phyloP scores from a whole-genome alignment of 2,797 vertebrate species.

The Yasuhikotakia modesta region DNA sequence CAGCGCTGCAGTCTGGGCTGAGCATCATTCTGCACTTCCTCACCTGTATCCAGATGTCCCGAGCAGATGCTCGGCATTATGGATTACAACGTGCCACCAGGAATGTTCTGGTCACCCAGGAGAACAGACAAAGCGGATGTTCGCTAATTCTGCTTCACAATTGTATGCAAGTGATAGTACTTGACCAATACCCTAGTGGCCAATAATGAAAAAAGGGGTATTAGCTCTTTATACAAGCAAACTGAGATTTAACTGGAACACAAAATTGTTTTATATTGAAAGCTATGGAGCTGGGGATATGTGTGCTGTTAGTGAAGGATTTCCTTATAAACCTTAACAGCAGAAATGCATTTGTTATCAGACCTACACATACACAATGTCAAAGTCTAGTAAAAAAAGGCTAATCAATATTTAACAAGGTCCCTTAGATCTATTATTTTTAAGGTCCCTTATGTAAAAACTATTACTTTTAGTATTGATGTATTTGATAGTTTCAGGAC shows the following conservation, averaged over 20 bases:
- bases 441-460: no score
- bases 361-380: no score
- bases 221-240: constrained; percentile 38
- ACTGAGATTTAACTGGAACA: constrained; percentile 47
- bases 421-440: no score
- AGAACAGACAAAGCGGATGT: constrained; percentile 3
- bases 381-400: no score
- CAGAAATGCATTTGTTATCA: not conserved
- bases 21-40: constrained; percentile 19
- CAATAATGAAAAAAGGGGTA: constrained; percentile 65
- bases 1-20: not conserved
- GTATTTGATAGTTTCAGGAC: no score
- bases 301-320: not conserved
- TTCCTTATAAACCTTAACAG: not conserved
- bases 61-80: constrained; percentile 56
- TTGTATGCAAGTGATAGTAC: constrained; percentile 50
- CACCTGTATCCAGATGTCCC: constrained; percentile 56
- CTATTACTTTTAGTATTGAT: no score
- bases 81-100: constrained; percentile 32
- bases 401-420: no score
- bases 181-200: constrained; percentile 52
- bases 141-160: constrained; percentile 57
- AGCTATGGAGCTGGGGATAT: not conserved
- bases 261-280: constrained; percentile 13
- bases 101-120: constrained; percentile 21